Base-by-base conservation (phyloP, 37 sponge, comb jelly and placozoan species). In the Hexactinellida sp. region DNA sequence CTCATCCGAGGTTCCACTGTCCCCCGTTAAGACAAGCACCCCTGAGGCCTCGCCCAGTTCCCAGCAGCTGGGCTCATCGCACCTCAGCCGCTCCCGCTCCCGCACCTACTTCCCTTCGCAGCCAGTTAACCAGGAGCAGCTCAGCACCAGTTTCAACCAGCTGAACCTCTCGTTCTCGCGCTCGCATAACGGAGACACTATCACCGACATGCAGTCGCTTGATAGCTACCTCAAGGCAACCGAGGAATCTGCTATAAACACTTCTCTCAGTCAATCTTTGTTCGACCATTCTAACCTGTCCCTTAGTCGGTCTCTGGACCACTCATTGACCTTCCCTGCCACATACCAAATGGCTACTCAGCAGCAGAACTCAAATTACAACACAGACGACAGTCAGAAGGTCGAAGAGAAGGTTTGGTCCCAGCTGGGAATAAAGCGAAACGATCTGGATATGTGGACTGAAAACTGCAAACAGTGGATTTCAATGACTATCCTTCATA, bases 401-500 rank as follows among this genome's bases (percentile, higher is more conserved):
- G 34, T 63, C 13, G 76, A 63, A 63, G 76, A 7, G 3, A 63
- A 63, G 34, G 76, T 63, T 25, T 63, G 76, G 76, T 63, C 76
- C 3, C 76, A 63, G 30, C 76, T 63, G 3, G 76, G 76, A 1
- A 63, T 63, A 21, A 63, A 63, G 30, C 76, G 76, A 7, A 63
- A 63, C 13, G 76, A 63, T 5, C 34, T 63, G 21, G 76, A 63
- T 5, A 63, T 63, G 3, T 63, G 76, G 76, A 63, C 76, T 25
- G 76, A 63, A 28, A 63, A 63, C 13, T 63, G 76, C 30, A 63
- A 63, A 28, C 21, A 32, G 25, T 63, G 76, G 76, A 63, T 63
- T 63, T 63, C 76, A 3, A 63, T 63, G 76, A 63, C 76, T 32
- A 63, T 63, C 34, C 76, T 63, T 3, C 76, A 63, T 63, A 63